These are phyloP conservation scores for Poeciliopsis gracilis DNA, from an alignment of 2,797 vertebrate genomes.

Conservation along the genomic window DNA sequence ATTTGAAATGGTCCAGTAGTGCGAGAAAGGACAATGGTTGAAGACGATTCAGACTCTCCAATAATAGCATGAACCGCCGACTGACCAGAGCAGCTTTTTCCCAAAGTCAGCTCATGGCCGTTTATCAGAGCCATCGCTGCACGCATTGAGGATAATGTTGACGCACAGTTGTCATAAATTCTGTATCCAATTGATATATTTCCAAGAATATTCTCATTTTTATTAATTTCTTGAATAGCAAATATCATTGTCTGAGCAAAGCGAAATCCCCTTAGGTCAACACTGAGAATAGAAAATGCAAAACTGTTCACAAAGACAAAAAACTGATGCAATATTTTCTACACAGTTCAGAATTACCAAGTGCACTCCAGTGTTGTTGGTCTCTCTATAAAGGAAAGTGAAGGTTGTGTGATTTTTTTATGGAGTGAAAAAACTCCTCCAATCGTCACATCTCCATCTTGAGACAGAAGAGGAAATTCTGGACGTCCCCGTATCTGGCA, in stretches of 20 bases:
- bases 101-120: conserved; percentile 43
- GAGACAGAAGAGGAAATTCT: conserved; percentile 72
- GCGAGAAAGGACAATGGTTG: conserved; percentile 74
- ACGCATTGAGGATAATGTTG: conserved; percentile 73
- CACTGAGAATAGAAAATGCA: conserved; percentile 46
- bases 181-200: conserved; percentile 78
- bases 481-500: conserved; percentile 69
- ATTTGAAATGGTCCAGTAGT: conserved; percentile 77
- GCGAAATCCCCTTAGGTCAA: conserved; percentile 78
- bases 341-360: conserved; percentile 60
- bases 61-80: conserved; percentile 78
- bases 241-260: conserved; percentile 82
- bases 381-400: conserved; percentile 68
- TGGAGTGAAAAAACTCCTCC: conserved; percentile 81
- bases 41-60: conserved; percentile 80
- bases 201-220: conserved; percentile 68
- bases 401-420: conserved; percentile 69
- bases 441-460: conserved; percentile 73
- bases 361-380: conserved; percentile 72
- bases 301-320: not conserved
- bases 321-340: not conserved
- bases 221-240: conserved; percentile 81
- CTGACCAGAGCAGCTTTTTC: conserved; percentile 62
- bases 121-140: conserved; percentile 78
- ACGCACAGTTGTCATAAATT: conserved; percentile 81